phyloP scores from a whole-genome alignment of 1,140 invertebrate species.

The Pinna nobilis region DNA sequence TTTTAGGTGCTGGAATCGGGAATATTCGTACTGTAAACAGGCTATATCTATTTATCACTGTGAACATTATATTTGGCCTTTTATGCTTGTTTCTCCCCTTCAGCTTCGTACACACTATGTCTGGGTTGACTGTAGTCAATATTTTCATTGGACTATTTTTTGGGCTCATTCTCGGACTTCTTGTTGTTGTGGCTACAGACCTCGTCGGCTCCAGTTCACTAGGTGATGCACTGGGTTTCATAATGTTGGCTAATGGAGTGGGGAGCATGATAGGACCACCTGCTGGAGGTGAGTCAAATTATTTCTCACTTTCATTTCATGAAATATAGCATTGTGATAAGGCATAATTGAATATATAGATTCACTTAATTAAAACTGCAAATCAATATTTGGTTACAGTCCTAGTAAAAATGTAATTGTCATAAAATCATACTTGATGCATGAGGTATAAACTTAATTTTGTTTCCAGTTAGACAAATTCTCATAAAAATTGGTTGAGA shows the following conservation, averaged over 20 bases:
- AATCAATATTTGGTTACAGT: too few relatives aligned
- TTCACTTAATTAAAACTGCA: too few relatives aligned
- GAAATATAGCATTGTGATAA: too few relatives aligned
- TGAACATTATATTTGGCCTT: slow-evolving; percentile 55
- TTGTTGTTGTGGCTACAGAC: slow-evolving; percentile 62
- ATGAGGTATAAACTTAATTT: too few relatives aligned
- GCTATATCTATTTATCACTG: slow-evolving; percentile 49
- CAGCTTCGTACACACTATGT: slow-evolving; percentile 32
- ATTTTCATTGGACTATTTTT: slow-evolving; percentile 54
- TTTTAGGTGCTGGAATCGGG: slow-evolving; percentile 58
- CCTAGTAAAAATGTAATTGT: too few relatives aligned
- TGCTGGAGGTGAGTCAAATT: slow-evolving; percentile 58
- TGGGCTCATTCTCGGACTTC: slow-evolving; percentile 63
- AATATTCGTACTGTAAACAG: slow-evolving; percentile 54
- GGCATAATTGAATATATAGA: too few relatives aligned
- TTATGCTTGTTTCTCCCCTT: slow-evolving; percentile 40
- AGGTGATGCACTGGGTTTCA: slow-evolving; percentile 62
- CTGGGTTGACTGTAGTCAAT: slow-evolving; percentile 26
- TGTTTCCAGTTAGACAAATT: too few relatives aligned
- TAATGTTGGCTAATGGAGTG: slow-evolving; percentile 68
- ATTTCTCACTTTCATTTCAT: background rate
- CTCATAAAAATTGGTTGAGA: too few relatives aligned
- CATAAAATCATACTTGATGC: too few relatives aligned
- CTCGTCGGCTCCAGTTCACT: slow-evolving; percentile 57
- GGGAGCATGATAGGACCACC: slow-evolving; percentile 64